These are phyloP conservation scores for Echinometra lucunter DNA, from an alignment of 53 echinoderm and acorn worm genomes.

Conservation along the genomic window DNA sequence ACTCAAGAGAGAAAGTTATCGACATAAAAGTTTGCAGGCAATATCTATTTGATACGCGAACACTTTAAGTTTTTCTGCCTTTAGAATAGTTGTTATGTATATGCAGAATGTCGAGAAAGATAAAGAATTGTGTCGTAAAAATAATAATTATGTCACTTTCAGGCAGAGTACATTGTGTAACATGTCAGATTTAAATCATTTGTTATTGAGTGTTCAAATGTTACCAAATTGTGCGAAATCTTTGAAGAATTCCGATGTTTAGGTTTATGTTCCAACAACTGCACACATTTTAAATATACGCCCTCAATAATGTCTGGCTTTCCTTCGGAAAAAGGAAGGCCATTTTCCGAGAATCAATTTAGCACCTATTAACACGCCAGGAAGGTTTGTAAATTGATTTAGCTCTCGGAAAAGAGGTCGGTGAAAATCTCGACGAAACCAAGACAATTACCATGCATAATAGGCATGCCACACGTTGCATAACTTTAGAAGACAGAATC, in stretches of 20 bases:
- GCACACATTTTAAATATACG: background rate
- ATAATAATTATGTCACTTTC: background rate
- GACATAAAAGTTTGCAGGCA: background rate
- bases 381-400: conserved; percentile 16
- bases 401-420: conserved; percentile 8
- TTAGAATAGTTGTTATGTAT: background rate
- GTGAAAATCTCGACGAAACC: background rate
- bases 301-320: background rate
- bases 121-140: background rate
- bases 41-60: background rate
- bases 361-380: conserved; percentile 29
- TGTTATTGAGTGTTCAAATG: background rate
- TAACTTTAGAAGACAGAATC: background rate
- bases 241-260: background rate
- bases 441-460: background rate
- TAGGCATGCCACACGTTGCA: background rate
- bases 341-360: conserved; percentile 24
- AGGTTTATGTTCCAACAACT: background rate
- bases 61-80: background rate
- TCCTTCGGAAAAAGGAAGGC: background rate
- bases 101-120: background rate
- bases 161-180: background rate
- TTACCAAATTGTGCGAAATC: background rate
- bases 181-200: background rate
- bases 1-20: no score